A percentile compares a stretch with the other conserved stretches of the same genome.
Evolutionary conservation across 2,888 invertebrate species (phyloP).

Genomic region (Leptinotarsa juncta): DNA sequence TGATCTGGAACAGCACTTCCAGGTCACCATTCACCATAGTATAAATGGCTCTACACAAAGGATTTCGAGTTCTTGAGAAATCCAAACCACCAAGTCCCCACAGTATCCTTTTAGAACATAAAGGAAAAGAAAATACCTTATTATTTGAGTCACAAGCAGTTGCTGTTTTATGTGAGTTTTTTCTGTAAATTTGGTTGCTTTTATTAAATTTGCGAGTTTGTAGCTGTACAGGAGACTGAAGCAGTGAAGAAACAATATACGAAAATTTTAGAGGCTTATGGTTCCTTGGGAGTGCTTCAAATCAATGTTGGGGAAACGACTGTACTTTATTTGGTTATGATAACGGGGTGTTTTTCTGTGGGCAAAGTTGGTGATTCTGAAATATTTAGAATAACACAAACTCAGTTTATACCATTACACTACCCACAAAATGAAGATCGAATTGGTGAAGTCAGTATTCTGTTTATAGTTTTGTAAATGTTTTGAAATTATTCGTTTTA

Average conservation of each 20-base stretch:
- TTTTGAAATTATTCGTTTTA: no score
- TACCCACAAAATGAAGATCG: conserved; percentile 75
- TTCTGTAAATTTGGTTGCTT: conserved; percentile 8
- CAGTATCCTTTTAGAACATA: conserved; percentile 89
- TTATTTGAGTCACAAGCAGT: conserved; percentile 94
- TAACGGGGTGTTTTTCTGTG: conserved; percentile 95
- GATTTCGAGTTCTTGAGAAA: conserved; percentile 91
- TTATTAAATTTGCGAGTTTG: conserved; percentile 43
- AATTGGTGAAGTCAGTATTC: conserved; percentile 68
- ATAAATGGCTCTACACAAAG: conserved; percentile 93
- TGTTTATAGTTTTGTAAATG: background rate
- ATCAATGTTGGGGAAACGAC: conserved; percentile 86
- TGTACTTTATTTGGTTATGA: conserved; percentile 88
- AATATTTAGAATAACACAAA: conserved; percentile 94
- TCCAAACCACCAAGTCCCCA: conserved; percentile 87
- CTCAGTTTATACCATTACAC: conserved; percentile 89
- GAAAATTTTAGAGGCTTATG: conserved; percentile 94
- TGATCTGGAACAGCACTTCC: conserved; percentile 10
- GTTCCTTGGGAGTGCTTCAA: conserved; percentile 94
- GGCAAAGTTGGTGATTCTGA: conserved; percentile 96
- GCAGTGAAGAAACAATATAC: conserved; percentile 89
- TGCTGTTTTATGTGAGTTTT: conserved; percentile 79
- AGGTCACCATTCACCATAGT: background rate
- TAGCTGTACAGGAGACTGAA: conserved; percentile 88
- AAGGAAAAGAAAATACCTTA: conserved; percentile 86